Evolutionary conservation across 2,113 vertebrate genomes (phyloP).

Genomic region (Alligator sinensis): DNA sequence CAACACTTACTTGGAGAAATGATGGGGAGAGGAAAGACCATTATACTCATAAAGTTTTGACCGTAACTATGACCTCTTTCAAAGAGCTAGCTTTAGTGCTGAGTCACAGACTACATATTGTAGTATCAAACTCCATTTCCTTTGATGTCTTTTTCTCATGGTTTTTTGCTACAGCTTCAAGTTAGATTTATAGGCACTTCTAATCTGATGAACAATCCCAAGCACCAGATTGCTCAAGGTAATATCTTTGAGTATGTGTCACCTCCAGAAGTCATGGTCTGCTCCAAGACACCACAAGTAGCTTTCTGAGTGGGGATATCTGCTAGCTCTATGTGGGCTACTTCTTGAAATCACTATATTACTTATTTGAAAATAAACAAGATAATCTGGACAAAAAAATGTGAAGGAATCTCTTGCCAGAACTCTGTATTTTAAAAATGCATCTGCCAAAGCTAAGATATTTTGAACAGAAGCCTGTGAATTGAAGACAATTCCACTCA

Average conservation of each 20-base stretch:
- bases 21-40: not conserved
- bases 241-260: not conserved
- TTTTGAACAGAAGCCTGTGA: not conserved
- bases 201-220: not conserved
- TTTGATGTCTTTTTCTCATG: not conserved
- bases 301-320: not conserved
- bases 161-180: not conserved
- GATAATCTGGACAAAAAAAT: not conserved
- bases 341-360: not conserved
- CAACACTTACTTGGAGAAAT: not conserved
- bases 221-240: not conserved
- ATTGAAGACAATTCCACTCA: not conserved
- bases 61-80: not conserved
- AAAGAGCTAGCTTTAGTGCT: not conserved
- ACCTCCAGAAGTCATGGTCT: not conserved
- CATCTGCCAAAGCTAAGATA: not conserved
- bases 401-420: not conserved
- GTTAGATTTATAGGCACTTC: not conserved
- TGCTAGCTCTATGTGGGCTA: accelerated
- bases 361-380: not conserved
- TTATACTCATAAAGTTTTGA: not conserved
- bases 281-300: not conserved
- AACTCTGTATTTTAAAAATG: not conserved
- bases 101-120: not conserved
- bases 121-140: not conserved